Evolutionary conservation across 2,797 vertebrate genomes (phyloP), one percentile per base, ranked within the genome.

Genomic region (Hemitrygon akajei): DNA sequence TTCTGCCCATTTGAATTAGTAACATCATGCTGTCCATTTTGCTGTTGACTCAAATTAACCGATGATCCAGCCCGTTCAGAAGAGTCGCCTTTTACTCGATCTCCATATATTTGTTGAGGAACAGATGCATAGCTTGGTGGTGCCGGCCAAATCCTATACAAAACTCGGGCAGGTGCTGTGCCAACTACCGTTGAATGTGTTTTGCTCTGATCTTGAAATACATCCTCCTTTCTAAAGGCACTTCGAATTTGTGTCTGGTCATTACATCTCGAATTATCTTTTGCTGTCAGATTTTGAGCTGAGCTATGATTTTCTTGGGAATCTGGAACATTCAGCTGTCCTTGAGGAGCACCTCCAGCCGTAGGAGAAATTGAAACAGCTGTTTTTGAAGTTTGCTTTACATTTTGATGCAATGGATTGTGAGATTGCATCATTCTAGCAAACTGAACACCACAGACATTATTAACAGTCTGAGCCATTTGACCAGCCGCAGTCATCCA

Each of bases 401-500:
- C 56, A 86, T 86, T 86, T n/a, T 82, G 80, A 82, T 47, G 47
- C 56, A 60, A 27, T 63, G 82, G 82, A n/a, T 86, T 86, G 7
- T 60, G 60, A 58, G 82, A 27, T 63, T 60, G 82, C 58, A 60
- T n/a, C 58, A 60, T 58, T 27, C 27, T 86, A 11, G 82, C 56
- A 60, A 56, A 86, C 60, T 86, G 27, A 30, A 86, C 60, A 18
- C 30, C n/a, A 2, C 60, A 56, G 56, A 60, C 56, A 63, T 86
- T 76, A 76, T 76, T 60, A 30, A 30, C 56, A 86, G 82, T n/a
- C 27, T 86, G 82, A 60, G 60, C 58, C 6, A 30, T 86, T 86
- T 86, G 82, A 27, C 82, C 82, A 86, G 11, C n/a, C 1, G 82
- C 60, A 27, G 58, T 86, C 82, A 86, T 60, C 82, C 56, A 86